Evolutionary conservation across 2,888 invertebrate genomes (phyloP).

Genomic region (Tanytarsus gracilentus): DNA sequence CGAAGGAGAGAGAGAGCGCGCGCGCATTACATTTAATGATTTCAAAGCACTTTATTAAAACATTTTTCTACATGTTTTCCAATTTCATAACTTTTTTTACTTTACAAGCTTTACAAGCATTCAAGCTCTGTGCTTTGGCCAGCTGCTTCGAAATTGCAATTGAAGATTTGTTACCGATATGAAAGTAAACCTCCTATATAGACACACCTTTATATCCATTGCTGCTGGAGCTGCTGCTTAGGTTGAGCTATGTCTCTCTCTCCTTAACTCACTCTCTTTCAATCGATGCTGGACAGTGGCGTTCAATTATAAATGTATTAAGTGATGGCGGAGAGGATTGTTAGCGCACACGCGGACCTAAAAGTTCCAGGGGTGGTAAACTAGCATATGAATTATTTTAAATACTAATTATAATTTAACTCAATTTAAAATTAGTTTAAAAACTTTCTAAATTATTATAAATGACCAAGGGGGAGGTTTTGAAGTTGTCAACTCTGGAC

Average conservation of each 20-base stretch:
- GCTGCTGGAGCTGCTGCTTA: too few relatives aligned
- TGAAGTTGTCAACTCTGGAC: background rate
- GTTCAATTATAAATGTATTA: constrained; percentile 21
- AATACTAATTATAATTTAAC: too few relatives aligned
- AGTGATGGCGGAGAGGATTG: constrained; percentile 2
- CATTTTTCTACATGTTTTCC: constrained; percentile 6
- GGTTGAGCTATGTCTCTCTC: too few relatives aligned
- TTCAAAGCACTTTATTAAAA: constrained; percentile 27
- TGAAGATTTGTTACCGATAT: constrained; percentile 29
- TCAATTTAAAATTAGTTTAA: too few relatives aligned
- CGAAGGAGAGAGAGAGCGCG: too few relatives aligned
- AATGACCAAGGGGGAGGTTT: background rate
- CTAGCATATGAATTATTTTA: too few relatives aligned
- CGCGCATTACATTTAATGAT: constrained; percentile 22
- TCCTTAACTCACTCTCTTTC: too few relatives aligned
- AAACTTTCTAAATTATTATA: too few relatives aligned
- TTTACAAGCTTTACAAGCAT: constrained; percentile 13
- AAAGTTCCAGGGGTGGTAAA: background rate
- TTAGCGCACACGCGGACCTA: background rate
- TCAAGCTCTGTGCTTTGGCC: constrained; percentile 25
- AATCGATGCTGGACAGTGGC: constrained; percentile 25
- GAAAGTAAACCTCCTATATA: constrained; percentile 29
- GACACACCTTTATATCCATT: constrained; percentile 28
- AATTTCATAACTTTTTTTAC: background rate
- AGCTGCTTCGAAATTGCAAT: constrained; percentile 29